These are phyloP conservation scores for Valencia hispanica DNA, from an alignment of 2,797 vertebrate species.

Conservation along the genomic window DNA sequence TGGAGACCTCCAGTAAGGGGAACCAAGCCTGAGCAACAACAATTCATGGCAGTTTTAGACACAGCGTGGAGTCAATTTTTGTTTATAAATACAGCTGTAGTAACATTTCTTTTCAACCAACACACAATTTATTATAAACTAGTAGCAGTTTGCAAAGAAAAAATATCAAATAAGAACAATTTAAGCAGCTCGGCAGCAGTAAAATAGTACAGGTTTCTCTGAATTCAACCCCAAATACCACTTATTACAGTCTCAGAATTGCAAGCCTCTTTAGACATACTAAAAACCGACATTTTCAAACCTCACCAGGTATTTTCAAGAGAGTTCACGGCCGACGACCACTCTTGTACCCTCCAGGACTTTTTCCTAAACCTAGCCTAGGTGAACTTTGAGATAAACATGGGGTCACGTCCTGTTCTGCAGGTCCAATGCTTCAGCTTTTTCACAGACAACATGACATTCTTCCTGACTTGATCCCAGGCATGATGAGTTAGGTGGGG, in stretches of 20 bases:
- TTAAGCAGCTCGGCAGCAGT: neutral
- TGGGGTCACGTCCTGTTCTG: no score
- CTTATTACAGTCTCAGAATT: neutral
- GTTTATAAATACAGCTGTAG: neutral
- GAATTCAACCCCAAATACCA: neutral
- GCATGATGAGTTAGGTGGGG: no score
- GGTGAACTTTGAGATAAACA: no score
- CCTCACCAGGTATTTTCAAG: no score
- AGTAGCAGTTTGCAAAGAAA: neutral
- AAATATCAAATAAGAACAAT: neutral
- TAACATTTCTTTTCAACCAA: neutral
- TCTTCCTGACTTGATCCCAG: no score
- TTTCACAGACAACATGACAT: no score
- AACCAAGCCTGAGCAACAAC: conserved; percentile 81
- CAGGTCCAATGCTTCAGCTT: no score
- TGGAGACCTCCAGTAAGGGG: conserved; percentile 85
- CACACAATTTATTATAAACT: neutral
- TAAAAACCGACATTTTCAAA: no score
- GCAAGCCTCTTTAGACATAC: no score
- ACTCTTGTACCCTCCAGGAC: no score
- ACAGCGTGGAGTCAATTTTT: neutral
- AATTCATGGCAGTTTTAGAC: neutral
- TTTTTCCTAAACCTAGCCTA: no score
- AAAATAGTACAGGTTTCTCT: neutral
- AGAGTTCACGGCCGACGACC: no score